These are phyloP conservation scores for Mastacembelus armatus DNA, from an alignment of 2,797 vertebrate genomes.

Conservation along the genomic window DNA sequence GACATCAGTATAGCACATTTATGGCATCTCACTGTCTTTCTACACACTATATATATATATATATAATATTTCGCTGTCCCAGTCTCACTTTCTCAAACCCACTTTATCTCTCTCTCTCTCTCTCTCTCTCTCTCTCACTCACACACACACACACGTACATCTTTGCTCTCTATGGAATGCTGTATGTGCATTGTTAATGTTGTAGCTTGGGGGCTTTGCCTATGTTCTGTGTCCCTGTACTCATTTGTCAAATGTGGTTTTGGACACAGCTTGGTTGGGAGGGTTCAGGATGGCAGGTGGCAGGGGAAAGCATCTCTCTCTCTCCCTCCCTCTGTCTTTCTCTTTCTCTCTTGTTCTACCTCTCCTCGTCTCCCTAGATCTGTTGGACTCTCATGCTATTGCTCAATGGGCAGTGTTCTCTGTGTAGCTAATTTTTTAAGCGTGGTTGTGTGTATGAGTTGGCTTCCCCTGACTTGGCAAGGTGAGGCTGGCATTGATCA, in stretches of 20 bases:
- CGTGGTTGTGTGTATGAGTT: slow-evolving; percentile 22
- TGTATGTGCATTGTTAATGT: slow-evolving; percentile 61
- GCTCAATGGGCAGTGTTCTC: slow-evolving; percentile 35
- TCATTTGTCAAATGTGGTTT: slow-evolving; percentile 74
- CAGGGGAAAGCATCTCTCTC: slow-evolving; percentile 53
- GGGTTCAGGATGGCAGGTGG: slow-evolving; percentile 64
- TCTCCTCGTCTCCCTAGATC: slow-evolving; percentile 32
- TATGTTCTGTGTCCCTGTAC: slow-evolving; percentile 52
- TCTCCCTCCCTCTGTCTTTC: slow-evolving; percentile 21
- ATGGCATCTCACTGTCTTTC: no score
- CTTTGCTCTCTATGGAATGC: slow-evolving; percentile 40
- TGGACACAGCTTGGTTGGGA: slow-evolving; percentile 52
- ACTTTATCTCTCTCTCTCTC: background rate
- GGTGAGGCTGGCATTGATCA: slow-evolving; percentile 43
- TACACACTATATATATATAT: no score
- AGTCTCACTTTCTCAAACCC: background rate
- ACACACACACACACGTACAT: background rate
- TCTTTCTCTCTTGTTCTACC: slow-evolving; percentile 16
- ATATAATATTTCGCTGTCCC: no score
- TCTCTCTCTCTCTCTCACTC: background rate
- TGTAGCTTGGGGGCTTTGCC: slow-evolving; percentile 63
- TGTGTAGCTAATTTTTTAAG: slow-evolving; percentile 48
- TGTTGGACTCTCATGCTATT: slow-evolving; percentile 24
- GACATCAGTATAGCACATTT: no score
- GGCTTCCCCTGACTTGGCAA: slow-evolving; percentile 34